Base-by-base conservation (phyloP, 2,113 vertebrate genomes). In the Cyanoderma ruficeps region DNA sequence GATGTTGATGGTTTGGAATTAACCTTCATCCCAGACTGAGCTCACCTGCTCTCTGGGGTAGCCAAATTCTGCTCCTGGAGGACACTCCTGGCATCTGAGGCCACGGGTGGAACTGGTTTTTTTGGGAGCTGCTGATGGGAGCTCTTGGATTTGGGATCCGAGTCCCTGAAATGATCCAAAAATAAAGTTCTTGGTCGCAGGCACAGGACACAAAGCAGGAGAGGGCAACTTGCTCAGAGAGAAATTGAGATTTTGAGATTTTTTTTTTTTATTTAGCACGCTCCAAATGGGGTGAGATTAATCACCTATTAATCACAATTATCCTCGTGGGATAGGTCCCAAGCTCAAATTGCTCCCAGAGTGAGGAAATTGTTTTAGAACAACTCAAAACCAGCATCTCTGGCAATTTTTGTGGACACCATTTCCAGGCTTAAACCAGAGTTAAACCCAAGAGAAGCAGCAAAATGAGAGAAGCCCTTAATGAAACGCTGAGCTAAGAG, bases 21-120 rank as follows among this genome's bases (percentile, higher is more conserved):
- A 23, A 80, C 27, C 44, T 44, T 37, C 47, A 15, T 49, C 64
- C 78, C 47, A 56, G 44, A 19, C 6, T 7, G 63, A 81, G 93
- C 96, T 93, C 89, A 98, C 98, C 98, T 94, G 53, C n/a, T 96
- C 57, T 97, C 96, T 7, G 97, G 94, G 47, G 35, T 68, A 13
- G 35, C 2, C 39, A 15, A 25, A 25, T 49, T 93, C 37, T 67
- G 71, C 5, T 96, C 65, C n/a, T 47, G 69, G 52, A n/a, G 81
- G 28, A 25, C 5, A 3, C 46, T 75, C 53, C 81, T 93, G 61
- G 67, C 33, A 20, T 7, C 35, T 7, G 93, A 83, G 27, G 85
- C 9, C 30, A 42, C 9, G 30, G 69, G 17, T 30, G 65, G 9
- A 7, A 37, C 6, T 18, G 64, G 60, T 15, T 97, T 93, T 53